These are phyloP conservation scores for Cydia splendana DNA, from an alignment of 1,140 invertebrate species.

Conservation along the genomic window DNA sequence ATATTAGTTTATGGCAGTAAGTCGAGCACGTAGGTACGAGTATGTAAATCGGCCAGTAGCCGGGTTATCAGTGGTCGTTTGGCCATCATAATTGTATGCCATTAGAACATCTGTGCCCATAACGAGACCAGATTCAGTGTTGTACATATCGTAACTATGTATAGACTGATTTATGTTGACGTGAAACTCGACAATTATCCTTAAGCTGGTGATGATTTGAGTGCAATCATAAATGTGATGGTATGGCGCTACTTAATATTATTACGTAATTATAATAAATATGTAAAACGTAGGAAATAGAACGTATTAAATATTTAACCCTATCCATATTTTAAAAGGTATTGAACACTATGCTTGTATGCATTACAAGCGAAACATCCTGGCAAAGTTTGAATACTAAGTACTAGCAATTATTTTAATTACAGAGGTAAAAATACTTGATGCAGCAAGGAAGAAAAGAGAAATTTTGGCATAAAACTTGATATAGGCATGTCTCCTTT, in stretches of 20 bases:
- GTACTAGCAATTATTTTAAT: too few relatives aligned
- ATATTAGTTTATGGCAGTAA: slow-evolving; percentile 21
- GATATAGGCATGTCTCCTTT: too few relatives aligned
- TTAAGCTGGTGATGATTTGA: slow-evolving; percentile 12
- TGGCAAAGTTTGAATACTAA: too few relatives aligned
- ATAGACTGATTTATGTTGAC: slow-evolving; percentile 14
- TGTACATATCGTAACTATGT: slow-evolving; percentile 13
- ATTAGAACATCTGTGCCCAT: slow-evolving; percentile 51
- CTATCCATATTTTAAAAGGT: too few relatives aligned
- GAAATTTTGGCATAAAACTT: neutral
- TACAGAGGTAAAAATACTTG: neutral
- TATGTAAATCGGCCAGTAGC: slow-evolving; percentile 59
- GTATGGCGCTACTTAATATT: neutral
- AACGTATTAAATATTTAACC: too few relatives aligned
- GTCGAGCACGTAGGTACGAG: slow-evolving; percentile 36
- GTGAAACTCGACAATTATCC: slow-evolving; percentile 6
- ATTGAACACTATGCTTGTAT: too few relatives aligned
- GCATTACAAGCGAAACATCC: too few relatives aligned
- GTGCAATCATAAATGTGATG: neutral
- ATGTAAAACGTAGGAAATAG: neutral
- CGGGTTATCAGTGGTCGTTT: slow-evolving; percentile 52
- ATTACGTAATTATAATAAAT: neutral
- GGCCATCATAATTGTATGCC: slow-evolving; percentile 54
- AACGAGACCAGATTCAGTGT: slow-evolving; percentile 46
- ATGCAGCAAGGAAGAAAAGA: neutral